Percentiles rank a stretch among this genome's conserved stretches.
Conservation (phyloP, 2,797 vertebrate genomes). For the Muraenolepis orangiensis region DNA sequence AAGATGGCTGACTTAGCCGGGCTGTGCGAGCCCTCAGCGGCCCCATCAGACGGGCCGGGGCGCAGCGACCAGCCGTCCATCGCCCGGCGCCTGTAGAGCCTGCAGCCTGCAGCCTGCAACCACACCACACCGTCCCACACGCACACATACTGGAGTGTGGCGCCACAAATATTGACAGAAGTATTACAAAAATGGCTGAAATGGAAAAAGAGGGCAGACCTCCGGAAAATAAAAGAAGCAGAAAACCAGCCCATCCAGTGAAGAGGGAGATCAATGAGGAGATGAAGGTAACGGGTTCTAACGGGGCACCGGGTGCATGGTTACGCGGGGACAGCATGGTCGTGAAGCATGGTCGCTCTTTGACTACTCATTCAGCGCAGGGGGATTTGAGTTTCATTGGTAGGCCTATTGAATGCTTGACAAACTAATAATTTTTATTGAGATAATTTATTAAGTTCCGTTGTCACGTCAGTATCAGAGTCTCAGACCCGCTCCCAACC, state of each 20-base stretch:
- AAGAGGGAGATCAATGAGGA: constrained; percentile 98
- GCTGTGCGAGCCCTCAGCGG: constrained; percentile 74
- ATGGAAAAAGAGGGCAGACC: constrained; percentile 99
- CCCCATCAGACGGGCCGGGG: constrained; percentile 58
- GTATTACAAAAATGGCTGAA: constrained; percentile 91
- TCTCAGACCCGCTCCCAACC: constrained; percentile 26
- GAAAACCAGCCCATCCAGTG: constrained; percentile 97
- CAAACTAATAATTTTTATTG: constrained; percentile 67
- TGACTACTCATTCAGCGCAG: too few species aligned
- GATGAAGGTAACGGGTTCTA: constrained; percentile 96
- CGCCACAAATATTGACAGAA: constrained; percentile 45
- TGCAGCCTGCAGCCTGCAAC: constrained; percentile 33
- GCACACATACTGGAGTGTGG: background rate
- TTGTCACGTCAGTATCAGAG: constrained; percentile 39
- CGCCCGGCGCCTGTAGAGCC: constrained; percentile 66
- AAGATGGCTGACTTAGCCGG: constrained; percentile 93
- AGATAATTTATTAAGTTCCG: constrained; percentile 35
- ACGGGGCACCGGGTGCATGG: constrained; percentile 55
- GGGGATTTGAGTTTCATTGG: constrained; percentile 41
- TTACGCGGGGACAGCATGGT: constrained; percentile 73
- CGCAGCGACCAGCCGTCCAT: constrained; percentile 66
- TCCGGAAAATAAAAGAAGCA: constrained; percentile 98
- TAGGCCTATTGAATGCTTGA: constrained; percentile 58
- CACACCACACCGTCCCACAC: background rate
- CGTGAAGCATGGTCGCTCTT: constrained; percentile 66